These are phyloP conservation scores for Apoderus coryli DNA, from an alignment of 2,888 invertebrate genomes.

Conservation along the genomic window DNA sequence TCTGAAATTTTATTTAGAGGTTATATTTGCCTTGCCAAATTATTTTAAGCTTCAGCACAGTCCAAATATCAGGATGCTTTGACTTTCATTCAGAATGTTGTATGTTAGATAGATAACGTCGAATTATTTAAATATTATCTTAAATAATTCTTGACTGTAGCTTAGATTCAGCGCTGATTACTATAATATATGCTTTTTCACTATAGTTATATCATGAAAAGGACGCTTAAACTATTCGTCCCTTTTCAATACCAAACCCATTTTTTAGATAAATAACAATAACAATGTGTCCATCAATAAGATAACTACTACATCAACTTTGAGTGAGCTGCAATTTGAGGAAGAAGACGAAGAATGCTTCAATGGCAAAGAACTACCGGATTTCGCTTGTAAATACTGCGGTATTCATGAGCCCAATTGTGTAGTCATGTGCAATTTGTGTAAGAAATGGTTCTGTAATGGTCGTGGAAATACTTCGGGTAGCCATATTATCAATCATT, in stretches of 20 bases:
- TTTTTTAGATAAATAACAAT: conserved; percentile 33
- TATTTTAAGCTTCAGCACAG: no score
- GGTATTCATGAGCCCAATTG: conserved; percentile 95
- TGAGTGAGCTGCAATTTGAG: conserved; percentile 86
- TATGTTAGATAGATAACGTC: no score
- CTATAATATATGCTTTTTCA: no score
- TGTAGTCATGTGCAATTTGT: conserved; percentile 96
- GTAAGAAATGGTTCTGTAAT: conserved; percentile 99
- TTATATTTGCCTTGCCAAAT: no score
- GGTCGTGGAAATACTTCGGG: conserved; percentile 96
- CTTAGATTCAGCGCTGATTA: no score
- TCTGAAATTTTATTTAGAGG: no score
- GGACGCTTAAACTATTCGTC: no score
- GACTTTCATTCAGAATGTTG: no score
- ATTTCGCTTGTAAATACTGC: conserved; percentile 98
- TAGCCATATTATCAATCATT: conserved; percentile 96
- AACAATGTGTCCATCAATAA: conserved; percentile 47
- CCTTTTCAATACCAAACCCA: conserved; percentile 9
- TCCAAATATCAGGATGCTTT: no score
- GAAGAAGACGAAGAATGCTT: conserved; percentile 88
- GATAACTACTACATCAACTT: conserved; percentile 49
- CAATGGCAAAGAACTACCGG: conserved; percentile 76
- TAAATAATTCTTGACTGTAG: no score
- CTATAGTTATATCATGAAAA: no score
- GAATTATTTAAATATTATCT: no score